A percentile compares a stretch with the other conserved stretches of the same genome.
phyloP scores from a whole-genome alignment of 2,113 vertebrate species.

The Myrmophylax atrothorax region DNA sequence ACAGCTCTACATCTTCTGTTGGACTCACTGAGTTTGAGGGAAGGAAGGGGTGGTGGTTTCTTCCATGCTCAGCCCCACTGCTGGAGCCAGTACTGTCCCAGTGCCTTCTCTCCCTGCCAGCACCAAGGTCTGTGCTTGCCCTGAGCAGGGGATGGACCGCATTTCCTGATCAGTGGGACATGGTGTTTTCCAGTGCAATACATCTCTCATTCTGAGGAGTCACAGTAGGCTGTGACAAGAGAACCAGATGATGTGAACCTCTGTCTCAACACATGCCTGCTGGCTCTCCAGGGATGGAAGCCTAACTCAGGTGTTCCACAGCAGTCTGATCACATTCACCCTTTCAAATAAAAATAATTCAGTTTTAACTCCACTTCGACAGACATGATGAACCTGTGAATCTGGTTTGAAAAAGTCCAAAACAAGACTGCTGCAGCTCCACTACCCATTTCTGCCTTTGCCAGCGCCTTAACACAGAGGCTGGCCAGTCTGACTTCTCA shows the following conservation, averaged over 20 bases:
- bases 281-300: background rate
- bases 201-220: background rate
- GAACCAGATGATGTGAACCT: background rate
- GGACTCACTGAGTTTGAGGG: background rate
- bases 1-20: background rate
- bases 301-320: background rate
- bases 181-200: background rate
- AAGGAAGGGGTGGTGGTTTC: background rate
- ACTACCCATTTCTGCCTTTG: background rate
- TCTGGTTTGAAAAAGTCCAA: background rate
- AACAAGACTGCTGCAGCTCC: background rate
- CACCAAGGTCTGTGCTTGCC: background rate
- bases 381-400: background rate
- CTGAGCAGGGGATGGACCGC: background rate
- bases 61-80: fast-evolving
- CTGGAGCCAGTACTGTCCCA: background rate
- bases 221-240: background rate
- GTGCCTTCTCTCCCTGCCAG: background rate
- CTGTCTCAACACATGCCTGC: background rate
- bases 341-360: background rate
- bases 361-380: background rate
- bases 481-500: background rate
- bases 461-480: background rate
- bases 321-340: background rate
- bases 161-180: fast-evolving